Conservation (phyloP, 2,113 vertebrate species). For the Phoxinus phoxinus region DNA sequence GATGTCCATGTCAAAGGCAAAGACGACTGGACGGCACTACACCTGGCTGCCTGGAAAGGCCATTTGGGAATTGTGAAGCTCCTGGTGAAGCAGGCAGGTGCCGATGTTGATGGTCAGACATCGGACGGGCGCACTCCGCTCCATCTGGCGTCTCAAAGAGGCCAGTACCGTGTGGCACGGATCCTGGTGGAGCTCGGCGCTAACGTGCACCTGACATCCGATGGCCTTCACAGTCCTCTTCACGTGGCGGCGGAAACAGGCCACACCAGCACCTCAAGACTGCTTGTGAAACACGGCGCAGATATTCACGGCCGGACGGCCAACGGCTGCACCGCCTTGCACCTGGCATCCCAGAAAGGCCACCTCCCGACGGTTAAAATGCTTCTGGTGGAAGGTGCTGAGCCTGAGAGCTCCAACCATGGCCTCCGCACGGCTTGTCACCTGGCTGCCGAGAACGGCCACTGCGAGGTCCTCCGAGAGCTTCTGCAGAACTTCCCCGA, state of each 20-base stretch:
- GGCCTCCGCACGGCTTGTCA: conserved; percentile 80
- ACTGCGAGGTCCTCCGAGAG: conserved; percentile 83
- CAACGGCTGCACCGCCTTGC: conserved; percentile 83
- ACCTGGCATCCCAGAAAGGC: conserved; percentile 83
- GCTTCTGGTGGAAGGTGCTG: conserved; percentile 83
- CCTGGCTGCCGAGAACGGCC: conserved; percentile 83
- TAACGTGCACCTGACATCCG: conserved; percentile 72
- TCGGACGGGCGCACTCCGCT: conserved; percentile 87
- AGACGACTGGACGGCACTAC: conserved; percentile 91
- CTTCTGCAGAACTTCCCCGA: conserved; percentile 77
- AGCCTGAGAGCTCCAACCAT: conserved; percentile 68
- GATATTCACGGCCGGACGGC: conserved; percentile 75
- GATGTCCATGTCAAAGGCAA: conserved; percentile 82
- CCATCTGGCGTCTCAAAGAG: conserved; percentile 91
- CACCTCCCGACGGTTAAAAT: conserved; percentile 87
- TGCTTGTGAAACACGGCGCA: conserved; percentile 86
- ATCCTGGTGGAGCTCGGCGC: conserved; percentile 88
- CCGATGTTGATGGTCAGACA: conserved; percentile 83
- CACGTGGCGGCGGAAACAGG: conserved; percentile 92
- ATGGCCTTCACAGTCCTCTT: conserved; percentile 78
- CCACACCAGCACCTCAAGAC: conserved; percentile 92
- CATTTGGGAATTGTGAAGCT: conserved; percentile 92
- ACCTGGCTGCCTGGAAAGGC: conserved; percentile 94
- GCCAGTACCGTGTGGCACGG: conserved; percentile 93
- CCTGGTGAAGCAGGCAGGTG: conserved; percentile 86